phyloP scores from a whole-genome alignment of 2,113 vertebrate genomes.

The Sturnira hondurensis region DNA sequence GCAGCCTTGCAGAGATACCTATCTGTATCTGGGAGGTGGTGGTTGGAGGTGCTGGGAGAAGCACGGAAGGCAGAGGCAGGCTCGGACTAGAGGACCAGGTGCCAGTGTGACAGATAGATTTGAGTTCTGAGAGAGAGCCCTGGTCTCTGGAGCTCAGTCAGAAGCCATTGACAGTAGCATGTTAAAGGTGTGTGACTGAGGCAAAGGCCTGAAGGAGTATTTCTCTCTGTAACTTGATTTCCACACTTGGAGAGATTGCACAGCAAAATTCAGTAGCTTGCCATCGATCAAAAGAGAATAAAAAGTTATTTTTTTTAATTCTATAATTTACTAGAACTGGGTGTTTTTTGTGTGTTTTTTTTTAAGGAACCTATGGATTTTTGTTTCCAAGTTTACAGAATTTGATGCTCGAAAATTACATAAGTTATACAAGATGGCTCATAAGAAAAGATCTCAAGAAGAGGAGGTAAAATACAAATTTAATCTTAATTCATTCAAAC shows the following conservation, averaged over 20 bases:
- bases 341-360: background rate
- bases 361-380: constrained; percentile 97
- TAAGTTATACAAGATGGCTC: constrained; percentile 98
- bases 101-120: accelerated
- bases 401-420: constrained; percentile 97
- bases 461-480: constrained; percentile 87
- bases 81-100: background rate
- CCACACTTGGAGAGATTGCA: background rate
- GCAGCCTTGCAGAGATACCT: background rate
- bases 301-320: background rate
- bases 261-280: background rate
- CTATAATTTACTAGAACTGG: background rate
- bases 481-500: background rate
- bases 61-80: background rate
- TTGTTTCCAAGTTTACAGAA: constrained; percentile 99
- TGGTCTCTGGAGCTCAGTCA: background rate
- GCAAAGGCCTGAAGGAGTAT: background rate
- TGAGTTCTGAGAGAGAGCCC: background rate
- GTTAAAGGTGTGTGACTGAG: background rate
- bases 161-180: background rate
- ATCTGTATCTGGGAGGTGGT: accelerated
- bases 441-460: constrained; percentile 96
- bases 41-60: too few species aligned
- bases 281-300: background rate
- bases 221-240: background rate